phyloP scores from a whole-genome alignment of 64 coral and sea anemone species.

The Acropora yongei region DNA sequence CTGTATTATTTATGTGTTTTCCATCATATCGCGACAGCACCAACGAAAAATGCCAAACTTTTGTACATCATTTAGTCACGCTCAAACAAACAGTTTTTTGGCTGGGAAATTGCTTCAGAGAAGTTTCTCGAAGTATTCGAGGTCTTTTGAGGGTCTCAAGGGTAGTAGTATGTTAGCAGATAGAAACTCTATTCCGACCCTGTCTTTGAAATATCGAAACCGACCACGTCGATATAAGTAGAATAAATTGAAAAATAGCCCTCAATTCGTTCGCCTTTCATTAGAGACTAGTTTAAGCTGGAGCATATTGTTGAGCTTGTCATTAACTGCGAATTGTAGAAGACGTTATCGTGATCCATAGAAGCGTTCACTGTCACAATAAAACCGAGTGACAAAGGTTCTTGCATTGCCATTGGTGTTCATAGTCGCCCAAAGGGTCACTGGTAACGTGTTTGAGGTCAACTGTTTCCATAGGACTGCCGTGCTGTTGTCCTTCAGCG shows the following conservation, averaged over 20 bases:
- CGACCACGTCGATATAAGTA: too few relatives aligned
- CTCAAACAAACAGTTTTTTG: background rate
- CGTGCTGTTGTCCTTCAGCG: too few relatives aligned
- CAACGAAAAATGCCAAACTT: constrained; percentile 9
- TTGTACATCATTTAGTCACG: constrained; percentile 28
- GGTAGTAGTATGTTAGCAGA: too few relatives aligned
- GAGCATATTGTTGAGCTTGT: constrained; percentile 11
- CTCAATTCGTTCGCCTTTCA: constrained; percentile 3
- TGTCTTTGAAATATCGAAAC: too few relatives aligned
- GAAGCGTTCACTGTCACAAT: background rate
- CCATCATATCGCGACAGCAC: constrained; percentile 19
- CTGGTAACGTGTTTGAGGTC: constrained; percentile 6
- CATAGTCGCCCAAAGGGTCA: background rate
- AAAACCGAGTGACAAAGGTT: constrained; percentile 33
- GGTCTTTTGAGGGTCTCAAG: too few relatives aligned
- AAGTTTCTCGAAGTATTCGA: background rate
- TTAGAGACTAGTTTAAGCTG: constrained; percentile 31
- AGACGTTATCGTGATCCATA: background rate
- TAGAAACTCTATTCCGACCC: too few relatives aligned
- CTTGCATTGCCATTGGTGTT: constrained; percentile 22
- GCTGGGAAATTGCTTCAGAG: background rate
- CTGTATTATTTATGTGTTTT: too few relatives aligned
- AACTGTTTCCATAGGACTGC: background rate
- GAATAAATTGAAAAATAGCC: too few relatives aligned
- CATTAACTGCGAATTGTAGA: background rate